Percentiles rank a stretch among this genome's conserved stretches.
phyloP scores from a whole-genome alignment of 2,113 vertebrate genomes.

The Gasterosteus aculeatus region DNA sequence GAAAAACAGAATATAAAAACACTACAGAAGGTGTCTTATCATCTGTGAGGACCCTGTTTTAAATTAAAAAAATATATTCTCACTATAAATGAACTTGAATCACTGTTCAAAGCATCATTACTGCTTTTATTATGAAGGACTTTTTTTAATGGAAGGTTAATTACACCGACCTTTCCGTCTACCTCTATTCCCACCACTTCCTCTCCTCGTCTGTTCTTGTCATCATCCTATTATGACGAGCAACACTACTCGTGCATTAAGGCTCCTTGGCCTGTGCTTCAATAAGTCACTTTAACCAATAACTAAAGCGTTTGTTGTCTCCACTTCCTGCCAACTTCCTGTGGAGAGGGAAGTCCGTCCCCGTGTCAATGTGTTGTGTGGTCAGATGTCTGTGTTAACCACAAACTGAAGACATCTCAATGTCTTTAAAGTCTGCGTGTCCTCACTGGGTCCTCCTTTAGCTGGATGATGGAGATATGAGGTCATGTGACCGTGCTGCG shows the following conservation, averaged over 20 bases:
- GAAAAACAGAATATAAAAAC: background rate
- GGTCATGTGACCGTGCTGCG: too few species aligned
- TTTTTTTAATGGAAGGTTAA: background rate
- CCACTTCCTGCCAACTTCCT: too few species aligned
- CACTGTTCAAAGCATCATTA: too few species aligned
- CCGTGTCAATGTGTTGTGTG: background rate
- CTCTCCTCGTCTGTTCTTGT: conserved; percentile 9
- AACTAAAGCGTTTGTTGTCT: background rate
- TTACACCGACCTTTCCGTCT: background rate
- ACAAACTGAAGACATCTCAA: too few species aligned
- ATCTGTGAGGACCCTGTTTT: background rate
- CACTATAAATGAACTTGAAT: background rate
- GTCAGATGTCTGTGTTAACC: background rate
- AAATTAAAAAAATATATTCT: too few species aligned
- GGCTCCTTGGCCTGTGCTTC: background rate
- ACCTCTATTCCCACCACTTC: background rate
- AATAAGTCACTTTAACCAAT: too few species aligned
- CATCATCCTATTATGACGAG: conserved; percentile 26
- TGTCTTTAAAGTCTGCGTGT: too few species aligned
- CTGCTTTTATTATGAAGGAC: too few species aligned
- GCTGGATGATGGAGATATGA: too few species aligned
- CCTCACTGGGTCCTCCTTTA: too few species aligned
- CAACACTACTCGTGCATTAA: background rate
- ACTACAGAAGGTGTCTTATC: background rate
- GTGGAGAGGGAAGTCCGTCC: too few species aligned